phyloP scores from a whole-genome alignment of 2,797 vertebrate genomes.

The Rhinogobio ventralis region DNA sequence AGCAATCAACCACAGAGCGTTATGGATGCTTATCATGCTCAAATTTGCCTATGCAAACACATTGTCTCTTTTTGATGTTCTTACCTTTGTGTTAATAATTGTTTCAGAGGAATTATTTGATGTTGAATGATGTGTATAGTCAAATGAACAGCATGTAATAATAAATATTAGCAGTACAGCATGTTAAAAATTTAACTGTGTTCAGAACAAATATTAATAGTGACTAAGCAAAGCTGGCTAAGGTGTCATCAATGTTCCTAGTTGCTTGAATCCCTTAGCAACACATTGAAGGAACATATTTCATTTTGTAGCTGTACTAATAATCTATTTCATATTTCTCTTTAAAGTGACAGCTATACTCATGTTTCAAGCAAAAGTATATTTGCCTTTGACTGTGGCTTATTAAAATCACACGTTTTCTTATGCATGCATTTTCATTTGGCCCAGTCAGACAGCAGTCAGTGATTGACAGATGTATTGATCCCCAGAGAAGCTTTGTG shows the following conservation, averaged over 20 bases:
- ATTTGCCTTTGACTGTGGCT: conserved; percentile 25
- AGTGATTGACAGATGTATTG: conserved; percentile 57
- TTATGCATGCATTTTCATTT: conserved; percentile 46
- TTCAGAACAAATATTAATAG: neutral
- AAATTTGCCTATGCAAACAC: neutral
- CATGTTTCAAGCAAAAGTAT: conserved; percentile 1
- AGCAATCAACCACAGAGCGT: neutral
- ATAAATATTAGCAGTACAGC: conserved; percentile 10
- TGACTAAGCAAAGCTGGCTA: conserved; percentile 3
- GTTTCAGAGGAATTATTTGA: neutral
- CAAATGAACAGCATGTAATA: conserved; percentile 33
- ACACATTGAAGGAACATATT: neutral
- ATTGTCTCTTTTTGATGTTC: neutral
- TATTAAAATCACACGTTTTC: conserved; percentile 44
- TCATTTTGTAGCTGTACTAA: neutral
- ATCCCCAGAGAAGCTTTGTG: conserved; percentile 48
- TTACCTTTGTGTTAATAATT: neutral
- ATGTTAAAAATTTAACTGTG: neutral
- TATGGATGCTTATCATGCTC: neutral
- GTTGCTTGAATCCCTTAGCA: neutral
- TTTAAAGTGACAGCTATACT: conserved; percentile 6
- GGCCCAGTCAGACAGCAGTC: conserved; percentile 1
- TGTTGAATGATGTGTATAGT: neutral
- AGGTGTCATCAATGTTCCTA: neutral
- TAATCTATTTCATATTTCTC: neutral